phyloP scores from a whole-genome alignment of 2,888 invertebrate species.

The Drosophila bunnanda region DNA sequence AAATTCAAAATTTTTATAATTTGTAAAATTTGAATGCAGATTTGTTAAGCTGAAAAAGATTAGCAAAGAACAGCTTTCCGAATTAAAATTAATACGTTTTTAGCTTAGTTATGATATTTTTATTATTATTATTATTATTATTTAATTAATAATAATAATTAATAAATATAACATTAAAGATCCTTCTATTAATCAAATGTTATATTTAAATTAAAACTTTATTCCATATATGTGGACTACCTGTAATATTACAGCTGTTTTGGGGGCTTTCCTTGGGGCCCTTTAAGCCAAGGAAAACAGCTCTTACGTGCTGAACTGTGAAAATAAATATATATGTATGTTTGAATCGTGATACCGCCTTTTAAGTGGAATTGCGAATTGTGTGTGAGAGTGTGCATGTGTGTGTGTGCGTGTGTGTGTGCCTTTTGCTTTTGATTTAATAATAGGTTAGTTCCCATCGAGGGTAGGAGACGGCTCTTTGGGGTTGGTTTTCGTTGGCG shows the following conservation, averaged over 20 bases:
- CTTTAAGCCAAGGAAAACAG: background rate
- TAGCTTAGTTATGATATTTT: no score
- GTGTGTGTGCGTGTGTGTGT: background rate
- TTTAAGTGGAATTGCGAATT: constrained; percentile 12
- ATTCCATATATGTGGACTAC: background rate
- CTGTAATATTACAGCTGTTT: background rate
- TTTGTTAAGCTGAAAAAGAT: no score
- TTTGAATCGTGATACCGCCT: background rate
- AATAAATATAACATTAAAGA: no score
- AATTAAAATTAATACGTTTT: no score
- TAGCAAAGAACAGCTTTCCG: no score
- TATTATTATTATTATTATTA: no score
- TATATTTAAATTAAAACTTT: background rate
- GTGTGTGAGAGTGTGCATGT: background rate
- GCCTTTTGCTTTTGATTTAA: constrained; percentile 23
- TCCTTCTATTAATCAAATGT: background rate
- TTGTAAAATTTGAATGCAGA: no score
- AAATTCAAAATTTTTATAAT: no score
- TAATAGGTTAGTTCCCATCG: constrained; percentile 1
- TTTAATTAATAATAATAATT: no score
- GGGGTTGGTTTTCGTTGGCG: constrained; percentile 26
- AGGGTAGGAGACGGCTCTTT: constrained; percentile 7
- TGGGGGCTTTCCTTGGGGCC: background rate
- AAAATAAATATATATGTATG: background rate
- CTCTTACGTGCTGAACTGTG: background rate